These are phyloP conservation scores for Noctua janthina DNA, from an alignment of 2,888 invertebrate genomes.

Conservation along the genomic window DNA sequence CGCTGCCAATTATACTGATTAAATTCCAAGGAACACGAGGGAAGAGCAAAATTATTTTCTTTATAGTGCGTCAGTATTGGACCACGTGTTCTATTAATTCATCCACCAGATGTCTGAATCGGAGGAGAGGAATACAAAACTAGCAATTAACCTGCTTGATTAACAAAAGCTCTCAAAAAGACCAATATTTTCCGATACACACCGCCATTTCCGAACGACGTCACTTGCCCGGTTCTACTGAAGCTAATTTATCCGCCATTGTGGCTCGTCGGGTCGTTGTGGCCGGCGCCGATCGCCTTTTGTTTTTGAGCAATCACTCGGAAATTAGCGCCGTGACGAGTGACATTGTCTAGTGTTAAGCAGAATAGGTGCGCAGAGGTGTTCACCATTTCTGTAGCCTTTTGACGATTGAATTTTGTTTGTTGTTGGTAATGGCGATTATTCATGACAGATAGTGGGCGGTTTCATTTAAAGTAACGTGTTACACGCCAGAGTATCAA, in stretches of 20 bases:
- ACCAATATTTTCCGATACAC: constrained; percentile 22
- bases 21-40: not conserved
- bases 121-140: not conserved
- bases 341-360: constrained; percentile 26
- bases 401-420: constrained; percentile 6
- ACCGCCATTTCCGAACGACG: constrained; percentile 39
- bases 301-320: constrained; percentile 57
- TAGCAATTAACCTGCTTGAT: constrained; percentile 11
- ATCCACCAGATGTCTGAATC: not conserved
- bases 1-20: not conserved
- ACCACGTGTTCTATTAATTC: not conserved
- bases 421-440: not conserved
- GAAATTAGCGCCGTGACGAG: constrained; percentile 45
- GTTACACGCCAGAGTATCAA: not conserved
- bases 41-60: not conserved
- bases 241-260: constrained; percentile 49
- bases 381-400: constrained; percentile 10
- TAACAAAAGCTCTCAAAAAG: constrained; percentile 12
- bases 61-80: not conserved
- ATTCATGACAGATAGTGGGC: not conserved
- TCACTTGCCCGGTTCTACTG: constrained; percentile 26
- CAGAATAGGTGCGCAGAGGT: constrained; percentile 1
- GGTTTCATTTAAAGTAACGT: not conserved
- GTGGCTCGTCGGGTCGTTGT: constrained; percentile 38
- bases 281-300: constrained; percentile 54